Evolutionary conservation across 2,888 invertebrate species (phyloP), one percentile per base, ranked within the genome.

Genomic region (Microchrysa polita): DNA sequence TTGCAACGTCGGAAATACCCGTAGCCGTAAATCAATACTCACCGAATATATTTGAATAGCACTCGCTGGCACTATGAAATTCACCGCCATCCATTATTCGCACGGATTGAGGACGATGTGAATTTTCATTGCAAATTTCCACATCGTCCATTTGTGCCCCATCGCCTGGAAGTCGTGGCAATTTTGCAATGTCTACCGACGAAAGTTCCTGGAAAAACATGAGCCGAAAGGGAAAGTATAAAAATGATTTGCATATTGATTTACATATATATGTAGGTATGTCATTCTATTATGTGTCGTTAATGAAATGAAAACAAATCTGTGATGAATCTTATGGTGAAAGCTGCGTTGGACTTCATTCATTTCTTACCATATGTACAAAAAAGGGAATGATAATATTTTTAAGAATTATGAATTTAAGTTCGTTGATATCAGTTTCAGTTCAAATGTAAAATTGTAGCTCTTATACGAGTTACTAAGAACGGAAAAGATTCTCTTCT

Each of bases 111-210:
- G 81, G 82, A 23, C 82, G 82, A 20, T 80, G 78, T n/a, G 81
- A 78, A 72, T 79, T 77, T 80, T 81, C 77, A 78, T 80, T 53
- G 65, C 7, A 65, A 63, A 23, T 42, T 23, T 74, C 55, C 27
- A 75, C 75, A 57, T 67, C 67, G 61, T 73, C 73, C 34, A 71
- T 71, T 67, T 75, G 74, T 22, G 76, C 77, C 9, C 83, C 84
- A 78, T 84, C 84, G 73, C 82, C 84, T 53, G 84, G 83, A 40
- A 84, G 79, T 23, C 83, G 81, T 74, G 83, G 83, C 74, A 83
- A 81, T 80, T 82, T 82, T 7, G 83, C 80, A 80, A 84, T 84
- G 74, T 84, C 85, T 75, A 79, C 76, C 22, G 75, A 73, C 16
- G 78, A 76, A 27, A 78, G 73, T 63, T 77, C 77, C 79, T 79